These are phyloP conservation scores for Nesidiocoris tenuis DNA, from an alignment of 2,888 invertebrate genomes.

Conservation along the genomic window DNA sequence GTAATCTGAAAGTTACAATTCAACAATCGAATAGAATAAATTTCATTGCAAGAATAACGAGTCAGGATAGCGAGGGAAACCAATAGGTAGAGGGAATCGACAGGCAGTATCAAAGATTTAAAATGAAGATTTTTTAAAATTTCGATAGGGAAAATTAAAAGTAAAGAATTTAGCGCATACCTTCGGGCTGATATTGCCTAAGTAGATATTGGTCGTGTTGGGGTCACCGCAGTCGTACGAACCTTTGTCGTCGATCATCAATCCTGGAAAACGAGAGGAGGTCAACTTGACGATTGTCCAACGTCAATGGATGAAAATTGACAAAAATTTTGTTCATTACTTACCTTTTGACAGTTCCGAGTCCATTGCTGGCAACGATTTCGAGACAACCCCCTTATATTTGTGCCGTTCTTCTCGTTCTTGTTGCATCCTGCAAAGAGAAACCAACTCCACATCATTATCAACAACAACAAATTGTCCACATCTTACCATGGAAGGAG, in stretches of 20 bases:
- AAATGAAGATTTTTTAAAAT: too few relatives aligned
- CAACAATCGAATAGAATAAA: neutral
- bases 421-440: constrained; percentile 80
- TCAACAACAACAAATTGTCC: constrained; percentile 7
- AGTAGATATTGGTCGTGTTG: constrained; percentile 94
- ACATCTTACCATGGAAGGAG: too few relatives aligned
- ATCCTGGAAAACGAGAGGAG: too few relatives aligned
- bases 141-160: too few relatives aligned
- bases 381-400: constrained; percentile 70
- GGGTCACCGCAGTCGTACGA: constrained; percentile 96
- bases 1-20: constrained; percentile 67
- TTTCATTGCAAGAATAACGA: neutral
- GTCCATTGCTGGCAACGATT: constrained; percentile 42
- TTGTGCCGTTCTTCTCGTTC: constrained; percentile 94
- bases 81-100: too few relatives aligned
- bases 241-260: constrained; percentile 56
- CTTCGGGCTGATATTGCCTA: constrained; percentile 96
- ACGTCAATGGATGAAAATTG: neutral
- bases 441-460: neutral
- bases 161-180: too few relatives aligned
- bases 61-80: too few relatives aligned
- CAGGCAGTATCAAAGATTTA: too few relatives aligned
- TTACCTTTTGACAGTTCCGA: constrained; percentile 26
- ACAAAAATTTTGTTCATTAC: too few relatives aligned
- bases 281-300: too few relatives aligned